phyloP scores from a whole-genome alignment of 2,888 invertebrate genomes.

The Cancer borealis region DNA sequence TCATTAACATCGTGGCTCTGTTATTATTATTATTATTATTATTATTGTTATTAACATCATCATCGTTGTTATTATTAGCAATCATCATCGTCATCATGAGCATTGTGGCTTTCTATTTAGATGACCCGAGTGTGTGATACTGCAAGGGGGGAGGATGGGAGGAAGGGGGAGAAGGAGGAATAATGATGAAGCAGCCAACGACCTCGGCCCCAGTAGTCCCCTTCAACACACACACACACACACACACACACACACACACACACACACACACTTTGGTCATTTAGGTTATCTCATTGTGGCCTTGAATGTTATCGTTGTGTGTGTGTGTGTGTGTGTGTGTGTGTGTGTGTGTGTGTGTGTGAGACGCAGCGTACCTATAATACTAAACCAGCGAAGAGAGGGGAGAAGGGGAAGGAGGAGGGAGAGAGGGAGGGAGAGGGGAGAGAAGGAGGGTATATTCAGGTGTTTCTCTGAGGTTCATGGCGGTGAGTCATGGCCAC shows the following conservation, averaged over 20 bases:
- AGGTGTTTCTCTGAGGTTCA: constrained; percentile 51
- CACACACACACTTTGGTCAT: no score
- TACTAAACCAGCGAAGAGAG: not conserved
- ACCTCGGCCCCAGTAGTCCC: no score
- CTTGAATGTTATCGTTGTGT: not conserved
- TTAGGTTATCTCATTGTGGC: not conserved
- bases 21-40: not conserved
- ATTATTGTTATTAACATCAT: not conserved
- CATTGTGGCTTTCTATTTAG: no score
- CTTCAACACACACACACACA: no score
- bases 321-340: constrained; percentile 12
- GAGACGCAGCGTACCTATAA: not conserved
- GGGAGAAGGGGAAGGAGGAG: not conserved
- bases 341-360: constrained; percentile 5
- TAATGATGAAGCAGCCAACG: no score
- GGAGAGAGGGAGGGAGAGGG: not conserved
- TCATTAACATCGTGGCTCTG: no score
- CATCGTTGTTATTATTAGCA: no score
- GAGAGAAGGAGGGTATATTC: not conserved
- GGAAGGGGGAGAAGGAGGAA: no score
- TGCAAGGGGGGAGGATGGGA: no score
- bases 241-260: no score
- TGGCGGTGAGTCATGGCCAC: constrained; percentile 41
- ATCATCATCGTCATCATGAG: no score
- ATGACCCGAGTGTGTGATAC: no score